Evolutionary conservation across 1,140 invertebrate genomes (phyloP).

Genomic region (Oryzaephilus surinamensis): DNA sequence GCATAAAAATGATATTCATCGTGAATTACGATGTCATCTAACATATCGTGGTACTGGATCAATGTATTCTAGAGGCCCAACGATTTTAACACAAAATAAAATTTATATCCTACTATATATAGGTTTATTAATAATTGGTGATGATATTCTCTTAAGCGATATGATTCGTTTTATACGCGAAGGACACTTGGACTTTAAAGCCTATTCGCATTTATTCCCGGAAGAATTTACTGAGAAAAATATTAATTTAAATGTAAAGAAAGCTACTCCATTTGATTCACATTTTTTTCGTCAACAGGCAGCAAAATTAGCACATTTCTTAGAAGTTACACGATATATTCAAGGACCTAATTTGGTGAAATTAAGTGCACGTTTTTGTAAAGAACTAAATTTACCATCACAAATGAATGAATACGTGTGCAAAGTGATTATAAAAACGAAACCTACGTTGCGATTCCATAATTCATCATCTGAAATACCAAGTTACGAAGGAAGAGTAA

Average conservation of each 20-base stretch:
- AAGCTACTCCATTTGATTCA: slow-evolving; percentile 31
- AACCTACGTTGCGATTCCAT: slow-evolving; percentile 17
- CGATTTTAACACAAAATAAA: slow-evolving; percentile 32
- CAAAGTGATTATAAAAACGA: slow-evolving; percentile 17
- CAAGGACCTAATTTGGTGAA: slow-evolving; percentile 38
- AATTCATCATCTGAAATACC: slow-evolving; percentile 30
- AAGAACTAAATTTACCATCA: slow-evolving; percentile 44
- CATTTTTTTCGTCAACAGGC: slow-evolving; percentile 28
- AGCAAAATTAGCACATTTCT: slow-evolving; percentile 34
- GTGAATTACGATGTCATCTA: too few species aligned
- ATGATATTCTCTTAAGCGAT: slow-evolving; percentile 47
- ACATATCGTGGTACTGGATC: too few species aligned
- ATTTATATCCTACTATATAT: slow-evolving; percentile 43
- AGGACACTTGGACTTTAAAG: slow-evolving; percentile 46
- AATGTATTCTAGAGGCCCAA: slow-evolving; percentile 28
- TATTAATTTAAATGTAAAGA: slow-evolving; percentile 25
- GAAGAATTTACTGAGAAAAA: slow-evolving; percentile 27
- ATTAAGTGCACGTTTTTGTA: slow-evolving; percentile 41
- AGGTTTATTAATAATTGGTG: slow-evolving; percentile 43
- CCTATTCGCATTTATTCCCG: slow-evolving; percentile 45
- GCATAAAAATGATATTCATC: slow-evolving; percentile 20
- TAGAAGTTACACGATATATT: slow-evolving; percentile 34
- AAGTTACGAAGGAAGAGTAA: slow-evolving; percentile 49
- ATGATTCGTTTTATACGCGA: slow-evolving; percentile 47
- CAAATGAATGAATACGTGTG: slow-evolving; percentile 14